Base-by-base conservation (phyloP, 1,140 invertebrate species). In the Pseudobourletiella spinata region DNA sequence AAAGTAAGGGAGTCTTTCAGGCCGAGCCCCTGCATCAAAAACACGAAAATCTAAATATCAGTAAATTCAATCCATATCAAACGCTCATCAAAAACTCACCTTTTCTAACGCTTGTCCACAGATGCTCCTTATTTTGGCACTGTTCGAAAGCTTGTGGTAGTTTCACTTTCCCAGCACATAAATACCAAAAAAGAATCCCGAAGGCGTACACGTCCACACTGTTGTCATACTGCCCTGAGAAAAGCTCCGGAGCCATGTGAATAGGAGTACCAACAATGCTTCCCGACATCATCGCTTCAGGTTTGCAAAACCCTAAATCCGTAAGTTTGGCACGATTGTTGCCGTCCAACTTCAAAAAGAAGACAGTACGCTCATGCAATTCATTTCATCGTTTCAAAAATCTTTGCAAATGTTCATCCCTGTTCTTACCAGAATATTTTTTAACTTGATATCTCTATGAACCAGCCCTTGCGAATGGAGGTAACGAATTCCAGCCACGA, bases 191-290 rank as follows among this genome's bases (percentile, higher is more conserved):
- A 22, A 94, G 75, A 56, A 95, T 89, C 1, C 90, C 91, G 76
- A 95, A 94, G 1, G 90, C 90, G 73, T 93, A 94, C 1, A 93
- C 85, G 72, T 95, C 90, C 16, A 95, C 90, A 62, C 84, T 84
- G 67, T 84, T 87, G 71, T 91, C 87, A 71, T 94, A 94, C 65
- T 84, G 81, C 0, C 86, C 86, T 42, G 82, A 84, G 44, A 92
- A 80, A 22, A 95, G 78, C 77, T 95, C 90, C 0, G 91, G 91
- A 29, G 90, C 89, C 91, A 95, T 94, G 72, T 94, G 90, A 61
- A 93, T 88, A 0, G 90, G 91, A 6, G 90, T 93, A 18, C 90
- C 90, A 11, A 89, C 87, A 57, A 89, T 82, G 66, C 85, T 88
- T 15, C 85, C 89, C 3, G 87, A 91, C 82, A 94, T 89, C 83